Percentiles rank a stretch among this genome's conserved stretches.
Conservation (phyloP, 2,888 invertebrate genomes). For the Diarsia rubi region DNA sequence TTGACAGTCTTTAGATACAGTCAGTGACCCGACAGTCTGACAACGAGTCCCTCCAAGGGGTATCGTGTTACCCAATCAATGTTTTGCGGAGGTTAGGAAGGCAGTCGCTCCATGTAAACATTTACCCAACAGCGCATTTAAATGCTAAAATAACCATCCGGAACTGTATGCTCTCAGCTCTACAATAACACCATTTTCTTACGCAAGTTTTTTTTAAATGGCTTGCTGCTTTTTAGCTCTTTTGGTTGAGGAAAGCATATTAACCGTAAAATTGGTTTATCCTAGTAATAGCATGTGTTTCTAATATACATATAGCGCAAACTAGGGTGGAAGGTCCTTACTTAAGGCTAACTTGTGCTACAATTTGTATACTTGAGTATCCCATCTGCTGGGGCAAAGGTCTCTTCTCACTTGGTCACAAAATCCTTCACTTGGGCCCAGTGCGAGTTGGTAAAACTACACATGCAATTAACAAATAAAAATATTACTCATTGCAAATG, state of each 20-base stretch:
- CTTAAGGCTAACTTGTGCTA: neutral
- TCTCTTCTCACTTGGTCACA: neutral
- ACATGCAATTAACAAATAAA: neutral
- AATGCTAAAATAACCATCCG: too few relatives aligned
- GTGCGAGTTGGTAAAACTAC: neutral
- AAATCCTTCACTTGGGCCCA: neutral
- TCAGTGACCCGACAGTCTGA: neutral
- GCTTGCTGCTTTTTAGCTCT: neutral
- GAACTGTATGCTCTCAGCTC: too few relatives aligned
- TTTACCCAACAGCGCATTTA: too few relatives aligned
- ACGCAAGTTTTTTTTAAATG: neutral
- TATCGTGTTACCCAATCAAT: too few relatives aligned
- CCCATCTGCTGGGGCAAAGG: neutral
- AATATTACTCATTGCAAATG: neutral
- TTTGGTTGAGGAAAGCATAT: neutral
- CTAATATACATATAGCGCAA: neutral
- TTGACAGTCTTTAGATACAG: neutral
- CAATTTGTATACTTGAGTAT: neutral
- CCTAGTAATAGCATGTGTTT: neutral
- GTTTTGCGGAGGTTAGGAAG: too few relatives aligned
- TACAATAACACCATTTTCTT: neutral
- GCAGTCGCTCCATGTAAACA: too few relatives aligned
- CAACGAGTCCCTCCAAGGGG: too few relatives aligned
- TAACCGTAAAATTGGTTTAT: neutral
- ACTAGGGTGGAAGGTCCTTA: neutral